A percentile compares a stretch with the other conserved stretches of the same genome.
phyloP scores from a whole-genome alignment of 1,140 invertebrate species.

The Geopemphigus sp. region DNA sequence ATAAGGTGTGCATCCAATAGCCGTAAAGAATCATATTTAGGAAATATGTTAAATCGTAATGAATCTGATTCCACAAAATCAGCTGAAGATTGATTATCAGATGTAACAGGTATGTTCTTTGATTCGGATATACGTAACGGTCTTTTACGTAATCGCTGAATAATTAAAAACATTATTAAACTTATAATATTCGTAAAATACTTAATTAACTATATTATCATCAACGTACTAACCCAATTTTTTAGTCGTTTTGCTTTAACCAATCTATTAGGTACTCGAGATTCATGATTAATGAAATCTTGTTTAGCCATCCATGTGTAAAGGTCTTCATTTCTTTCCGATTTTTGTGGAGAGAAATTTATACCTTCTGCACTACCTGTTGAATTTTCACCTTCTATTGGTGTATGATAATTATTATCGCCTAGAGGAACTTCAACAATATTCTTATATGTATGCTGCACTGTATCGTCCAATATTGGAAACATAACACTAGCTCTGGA shows the following conservation, averaged over 20 bases:
- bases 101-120: conserved; percentile 19
- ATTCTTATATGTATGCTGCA: conserved; percentile 55
- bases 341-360: conserved; percentile 52
- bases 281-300: conserved; percentile 57
- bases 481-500: conserved; percentile 74
- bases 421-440: conserved; percentile 55
- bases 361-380: conserved; percentile 43
- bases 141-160: conserved; percentile 30
- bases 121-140: conserved; percentile 33
- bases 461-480: conserved; percentile 60
- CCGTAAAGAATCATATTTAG: conserved; percentile 78
- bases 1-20: conserved; percentile 88
- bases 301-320: conserved; percentile 96
- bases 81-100: conserved; percentile 28
- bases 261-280: conserved; percentile 8
- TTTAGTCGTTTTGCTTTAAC: conserved; percentile 37
- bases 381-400: conserved; percentile 39
- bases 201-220: background rate
- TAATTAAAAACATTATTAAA: background rate
- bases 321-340: conserved; percentile 72
- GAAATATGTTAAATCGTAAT: conserved; percentile 63
- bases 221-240: conserved; percentile 35
- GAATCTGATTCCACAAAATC: conserved; percentile 53
- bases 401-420: conserved; percentile 10
- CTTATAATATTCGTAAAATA: background rate